Evolutionary conservation across 1,140 invertebrate species (phyloP).

Genomic region (Heliconius congener): DNA sequence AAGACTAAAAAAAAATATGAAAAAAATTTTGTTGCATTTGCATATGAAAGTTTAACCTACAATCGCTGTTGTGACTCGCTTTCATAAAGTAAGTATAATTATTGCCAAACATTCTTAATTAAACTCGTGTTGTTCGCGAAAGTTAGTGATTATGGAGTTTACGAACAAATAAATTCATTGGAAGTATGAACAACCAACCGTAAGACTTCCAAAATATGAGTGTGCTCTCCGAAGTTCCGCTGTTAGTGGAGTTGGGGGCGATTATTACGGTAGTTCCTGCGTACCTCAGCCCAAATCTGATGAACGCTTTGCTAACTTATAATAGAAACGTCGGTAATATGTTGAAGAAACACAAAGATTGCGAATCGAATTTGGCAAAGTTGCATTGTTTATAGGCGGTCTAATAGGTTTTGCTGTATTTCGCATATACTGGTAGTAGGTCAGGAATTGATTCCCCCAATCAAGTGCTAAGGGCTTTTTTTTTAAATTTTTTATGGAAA

Average conservation of each 20-base stretch:
- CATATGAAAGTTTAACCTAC: no score
- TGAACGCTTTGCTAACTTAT: slow-evolving; percentile 51
- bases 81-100: neutral
- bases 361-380: slow-evolving; percentile 25
- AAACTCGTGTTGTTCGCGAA: neutral
- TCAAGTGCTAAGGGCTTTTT: no score
- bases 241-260: slow-evolving; percentile 44
- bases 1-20: no score
- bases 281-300: slow-evolving; percentile 35
- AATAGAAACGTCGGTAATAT: slow-evolving; percentile 48
- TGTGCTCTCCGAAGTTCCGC: slow-evolving; percentile 41
- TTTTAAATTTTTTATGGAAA: no score
- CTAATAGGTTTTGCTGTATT: no score
- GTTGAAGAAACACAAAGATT: slow-evolving; percentile 35
- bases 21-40: no score
- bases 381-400: neutral
- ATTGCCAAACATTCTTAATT: neutral
- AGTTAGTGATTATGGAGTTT: slow-evolving; percentile 15
- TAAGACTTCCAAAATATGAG: slow-evolving; percentile 32
- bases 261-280: slow-evolving; percentile 48
- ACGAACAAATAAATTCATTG: slow-evolving; percentile 23
- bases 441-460: no score
- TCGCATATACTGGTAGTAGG: no score
- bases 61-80: neutral
- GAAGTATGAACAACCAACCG: slow-evolving; percentile 29